These are phyloP conservation scores for Drosophila sp. DNA, from an alignment of 1,140 invertebrate genomes.

Conservation along the genomic window DNA sequence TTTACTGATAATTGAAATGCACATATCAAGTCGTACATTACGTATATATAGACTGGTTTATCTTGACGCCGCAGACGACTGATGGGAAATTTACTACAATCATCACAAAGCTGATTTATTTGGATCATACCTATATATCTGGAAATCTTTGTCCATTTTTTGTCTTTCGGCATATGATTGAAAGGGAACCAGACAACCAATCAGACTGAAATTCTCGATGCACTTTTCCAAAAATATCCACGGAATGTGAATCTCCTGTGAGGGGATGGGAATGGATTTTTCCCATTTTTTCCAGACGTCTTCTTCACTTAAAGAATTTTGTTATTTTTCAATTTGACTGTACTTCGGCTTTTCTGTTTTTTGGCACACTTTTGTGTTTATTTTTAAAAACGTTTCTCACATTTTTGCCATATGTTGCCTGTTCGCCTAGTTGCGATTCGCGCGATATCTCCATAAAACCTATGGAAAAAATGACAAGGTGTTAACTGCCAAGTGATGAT, in stretches of 20 bases:
- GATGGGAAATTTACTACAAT: not conserved
- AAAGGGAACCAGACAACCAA: constrained; percentile 41
- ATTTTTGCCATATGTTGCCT: constrained; percentile 8
- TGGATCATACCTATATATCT: constrained; percentile 44
- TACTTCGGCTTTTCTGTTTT: constrained; percentile 21
- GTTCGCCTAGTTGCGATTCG: constrained; percentile 10
- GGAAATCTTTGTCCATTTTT: constrained; percentile 22
- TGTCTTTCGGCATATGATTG: constrained; percentile 54
- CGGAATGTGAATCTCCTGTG: constrained; percentile 25
- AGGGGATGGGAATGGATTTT: constrained; percentile 42
- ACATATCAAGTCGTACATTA: constrained; percentile 26
- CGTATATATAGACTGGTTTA: constrained; percentile 50
- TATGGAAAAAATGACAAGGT: constrained; percentile 46
- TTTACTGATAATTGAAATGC: constrained; percentile 54
- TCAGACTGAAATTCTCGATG: constrained; percentile 27
- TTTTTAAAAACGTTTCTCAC: constrained; percentile 55
- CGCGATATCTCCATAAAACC: constrained; percentile 40
- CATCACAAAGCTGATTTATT: constrained; percentile 46
- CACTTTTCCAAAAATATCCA: constrained; percentile 42
- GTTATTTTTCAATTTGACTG: constrained; percentile 26
- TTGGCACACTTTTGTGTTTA: constrained; percentile 71
- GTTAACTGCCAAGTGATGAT: constrained; percentile 36
- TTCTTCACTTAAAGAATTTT: constrained; percentile 40
- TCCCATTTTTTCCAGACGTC: constrained; percentile 22
- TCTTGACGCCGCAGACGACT: constrained; percentile 27